These are phyloP conservation scores for Anoplophora glabripennis DNA, from an alignment of 1,140 invertebrate species.

Conservation along the genomic window DNA sequence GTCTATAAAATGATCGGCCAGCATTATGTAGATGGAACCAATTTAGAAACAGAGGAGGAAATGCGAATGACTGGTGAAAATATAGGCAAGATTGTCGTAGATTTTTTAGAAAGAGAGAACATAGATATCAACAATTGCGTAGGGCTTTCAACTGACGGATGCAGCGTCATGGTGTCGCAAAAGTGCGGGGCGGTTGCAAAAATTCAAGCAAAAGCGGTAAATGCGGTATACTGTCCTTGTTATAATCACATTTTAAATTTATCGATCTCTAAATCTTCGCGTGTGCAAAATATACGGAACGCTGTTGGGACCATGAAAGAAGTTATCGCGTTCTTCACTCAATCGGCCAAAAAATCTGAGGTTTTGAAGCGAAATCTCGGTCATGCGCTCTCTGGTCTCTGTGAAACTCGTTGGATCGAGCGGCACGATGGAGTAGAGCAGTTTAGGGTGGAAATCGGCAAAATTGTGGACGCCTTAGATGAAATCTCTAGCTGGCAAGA, in stretches of 20 bases:
- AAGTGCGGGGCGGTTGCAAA: constrained; percentile 27
- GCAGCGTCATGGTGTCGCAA: constrained; percentile 36
- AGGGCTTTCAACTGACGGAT: constrained; percentile 37
- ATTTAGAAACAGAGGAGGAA: too few species aligned
- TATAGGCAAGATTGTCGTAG: background rate
- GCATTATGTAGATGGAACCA: constrained; percentile 16
- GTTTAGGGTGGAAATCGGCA: background rate
- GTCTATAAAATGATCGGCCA: background rate
- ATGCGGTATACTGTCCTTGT: constrained; percentile 33
- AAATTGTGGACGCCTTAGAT: constrained; percentile 3
- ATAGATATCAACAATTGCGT: constrained; percentile 32
- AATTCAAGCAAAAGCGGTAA: constrained; percentile 7
- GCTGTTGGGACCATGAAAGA: constrained; percentile 20
- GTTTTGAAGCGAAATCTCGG: constrained; percentile 1
- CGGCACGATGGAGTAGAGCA: background rate
- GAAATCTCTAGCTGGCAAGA: background rate
- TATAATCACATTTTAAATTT: constrained; percentile 35
- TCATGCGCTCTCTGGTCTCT: background rate
- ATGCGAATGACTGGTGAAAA: too few species aligned
- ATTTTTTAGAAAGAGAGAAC: constrained; percentile 18
- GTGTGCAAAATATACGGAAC: constrained; percentile 28
- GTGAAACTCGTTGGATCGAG: constrained; percentile 7
- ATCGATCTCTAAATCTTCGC: constrained; percentile 28
- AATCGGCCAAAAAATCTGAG: constrained; percentile 28
- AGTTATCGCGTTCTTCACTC: constrained; percentile 34